phyloP scores from a whole-genome alignment of 2,113 vertebrate genomes.

The Notarius lentiginosus region DNA sequence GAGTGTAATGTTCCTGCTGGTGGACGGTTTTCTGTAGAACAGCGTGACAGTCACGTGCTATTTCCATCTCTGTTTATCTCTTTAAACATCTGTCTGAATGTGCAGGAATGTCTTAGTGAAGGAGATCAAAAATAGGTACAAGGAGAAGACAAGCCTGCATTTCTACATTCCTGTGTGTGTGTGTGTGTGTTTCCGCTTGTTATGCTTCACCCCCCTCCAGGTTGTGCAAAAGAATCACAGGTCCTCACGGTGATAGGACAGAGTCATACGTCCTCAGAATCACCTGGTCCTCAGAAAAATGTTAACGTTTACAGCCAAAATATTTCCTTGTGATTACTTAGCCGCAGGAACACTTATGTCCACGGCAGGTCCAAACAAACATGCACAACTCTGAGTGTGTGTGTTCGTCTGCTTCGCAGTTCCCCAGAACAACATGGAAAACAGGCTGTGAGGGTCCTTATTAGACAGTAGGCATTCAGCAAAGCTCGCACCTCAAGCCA shows the following conservation, averaged over 20 bases:
- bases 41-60: background rate
- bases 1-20: background rate
- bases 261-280: background rate
- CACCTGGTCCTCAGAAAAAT: background rate
- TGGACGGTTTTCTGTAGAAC: background rate
- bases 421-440: too few species aligned
- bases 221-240: background rate
- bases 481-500: background rate
- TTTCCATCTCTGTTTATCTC: slow-evolving; percentile 10
- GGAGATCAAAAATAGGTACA: background rate
- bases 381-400: background rate
- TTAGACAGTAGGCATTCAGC: background rate
- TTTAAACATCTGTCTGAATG: slow-evolving; percentile 3
- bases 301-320: background rate
- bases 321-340: background rate
- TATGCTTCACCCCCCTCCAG: background rate
- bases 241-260: background rate
- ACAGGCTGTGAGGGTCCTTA: too few species aligned
- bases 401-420: background rate
- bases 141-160: background rate
- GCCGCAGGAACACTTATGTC: background rate
- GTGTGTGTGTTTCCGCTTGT: background rate
- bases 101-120: background rate
- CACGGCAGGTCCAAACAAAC: background rate
- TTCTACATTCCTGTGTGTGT: slow-evolving; percentile 6